Evolutionary conservation across 2,113 vertebrate species (phyloP), one percentile per base, ranked within the genome.

Genomic region (Percopsis transmontana): DNA sequence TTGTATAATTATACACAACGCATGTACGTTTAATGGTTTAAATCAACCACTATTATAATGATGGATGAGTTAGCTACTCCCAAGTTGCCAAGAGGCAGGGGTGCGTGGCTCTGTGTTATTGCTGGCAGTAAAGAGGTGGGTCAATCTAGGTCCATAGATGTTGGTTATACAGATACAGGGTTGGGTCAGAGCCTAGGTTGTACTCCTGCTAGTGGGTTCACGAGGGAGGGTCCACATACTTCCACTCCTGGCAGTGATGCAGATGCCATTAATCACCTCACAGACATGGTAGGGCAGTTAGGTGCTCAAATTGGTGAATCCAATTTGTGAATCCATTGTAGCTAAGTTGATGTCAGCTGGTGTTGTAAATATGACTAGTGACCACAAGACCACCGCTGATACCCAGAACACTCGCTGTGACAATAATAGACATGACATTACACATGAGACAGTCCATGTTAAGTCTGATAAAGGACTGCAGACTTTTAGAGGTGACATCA

Each of bases 241-340:
- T 70, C 58, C 21, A 62, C 67, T 45, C 67, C 58, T 39, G 14
- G 40, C 14, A 16, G 20, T 55, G 67, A 52, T 42, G 1, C 19
- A 8, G 66, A 39, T 24, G 57, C 39, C 33, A 9, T 69, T 18
- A 10, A 19, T 9, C 55, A 66, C 5, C 62, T 66, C 6, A 66
- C 56, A 12, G 56, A 45, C 20, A 66, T 73, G 70, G 18, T 66
- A 3, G 23, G 56, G 15, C 56, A 66, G 62, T 55, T 73, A 14
- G 63, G 70, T 61, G 2, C 57, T 16, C 63, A 67, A 41, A 73
- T 73, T 61, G 57, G 70, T 7, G 68, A 71, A 12, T n/a, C n/a
- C n/a, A n/a, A 73, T 73, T 61, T 48, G 70, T 7, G 68, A 71
- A 12, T 66, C 62, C 7, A 66, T 72, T 13, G 70, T 59, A 7